A percentile compares a stretch with the other conserved stretches of the same genome.
phyloP scores from a whole-genome alignment of 2,888 invertebrate genomes.

The Machimus atricapillus region DNA sequence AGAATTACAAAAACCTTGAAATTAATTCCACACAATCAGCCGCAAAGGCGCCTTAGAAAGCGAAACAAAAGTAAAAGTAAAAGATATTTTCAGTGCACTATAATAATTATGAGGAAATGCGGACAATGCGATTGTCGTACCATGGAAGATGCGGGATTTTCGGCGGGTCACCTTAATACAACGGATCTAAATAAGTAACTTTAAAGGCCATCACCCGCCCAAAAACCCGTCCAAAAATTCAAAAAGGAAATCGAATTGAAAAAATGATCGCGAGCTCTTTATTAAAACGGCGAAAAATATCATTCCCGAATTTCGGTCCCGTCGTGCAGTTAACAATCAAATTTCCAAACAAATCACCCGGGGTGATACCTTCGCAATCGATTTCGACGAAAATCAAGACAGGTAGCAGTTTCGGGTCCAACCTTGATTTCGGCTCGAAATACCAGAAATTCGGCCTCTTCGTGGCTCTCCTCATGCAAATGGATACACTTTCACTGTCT shows the following conservation, averaged over 20 bases:
- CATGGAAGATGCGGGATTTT: background rate
- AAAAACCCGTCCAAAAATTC: background rate
- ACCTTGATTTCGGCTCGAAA: constrained; percentile 22
- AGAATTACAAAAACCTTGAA: background rate
- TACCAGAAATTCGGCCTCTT: constrained; percentile 19
- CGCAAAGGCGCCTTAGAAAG: background rate
- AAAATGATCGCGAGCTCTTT: background rate
- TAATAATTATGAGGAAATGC: background rate
- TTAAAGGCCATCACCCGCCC: background rate
- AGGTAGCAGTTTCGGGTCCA: constrained; percentile 22
- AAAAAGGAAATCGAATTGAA: background rate
- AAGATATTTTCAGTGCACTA: background rate
- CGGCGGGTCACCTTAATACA: background rate
- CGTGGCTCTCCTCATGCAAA: background rate
- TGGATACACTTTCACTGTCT: constrained; percentile 24
- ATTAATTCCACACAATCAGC: background rate
- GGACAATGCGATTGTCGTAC: background rate
- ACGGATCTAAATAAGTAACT: background rate
- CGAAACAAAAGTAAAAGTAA: background rate
- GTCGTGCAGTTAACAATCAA: background rate
- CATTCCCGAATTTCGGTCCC: background rate
- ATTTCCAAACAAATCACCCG: constrained; percentile 21
- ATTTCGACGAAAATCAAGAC: constrained; percentile 25
- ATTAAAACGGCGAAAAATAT: background rate
- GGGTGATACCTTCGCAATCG: constrained; percentile 19